Evolutionary conservation across 2,113 vertebrate species (phyloP).

Genomic region (Nesoenas mayeri): DNA sequence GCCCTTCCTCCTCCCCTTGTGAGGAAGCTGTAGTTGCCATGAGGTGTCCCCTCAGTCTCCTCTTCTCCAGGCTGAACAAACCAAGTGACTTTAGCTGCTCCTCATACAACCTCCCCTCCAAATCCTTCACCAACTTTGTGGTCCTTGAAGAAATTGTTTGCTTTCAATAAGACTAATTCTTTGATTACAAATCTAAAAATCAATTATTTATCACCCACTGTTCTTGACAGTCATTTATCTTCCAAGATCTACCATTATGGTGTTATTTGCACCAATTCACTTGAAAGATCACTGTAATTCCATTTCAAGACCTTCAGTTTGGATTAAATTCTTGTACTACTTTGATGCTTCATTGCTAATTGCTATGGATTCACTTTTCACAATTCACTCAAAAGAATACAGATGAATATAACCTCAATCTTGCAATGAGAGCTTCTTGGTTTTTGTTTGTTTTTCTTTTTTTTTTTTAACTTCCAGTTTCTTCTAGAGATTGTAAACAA

Average conservation of each 20-base stretch:
- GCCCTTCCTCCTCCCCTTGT: no score
- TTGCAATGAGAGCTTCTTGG: not conserved
- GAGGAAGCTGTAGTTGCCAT: no score
- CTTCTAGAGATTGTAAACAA: not conserved
- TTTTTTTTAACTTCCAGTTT: not conserved
- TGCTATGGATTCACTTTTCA: not conserved
- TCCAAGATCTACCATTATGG: not conserved
- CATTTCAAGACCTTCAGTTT: not conserved
- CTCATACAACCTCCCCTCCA: no score
- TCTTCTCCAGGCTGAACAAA: no score
- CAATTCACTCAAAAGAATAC: not conserved
- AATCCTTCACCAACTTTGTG: no score
- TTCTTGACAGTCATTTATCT: not conserved
- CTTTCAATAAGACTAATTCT: not conserved
- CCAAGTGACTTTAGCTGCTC: no score
- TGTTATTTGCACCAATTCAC: not conserved
- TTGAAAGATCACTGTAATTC: not conserved
- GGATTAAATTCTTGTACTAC: not conserved
- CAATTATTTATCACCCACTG: not conserved
- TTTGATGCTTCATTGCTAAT: not conserved
- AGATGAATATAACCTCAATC: not conserved
- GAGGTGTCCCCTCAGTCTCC: no score
- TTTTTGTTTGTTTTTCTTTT: not conserved
- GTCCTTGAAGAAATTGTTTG: not conserved
- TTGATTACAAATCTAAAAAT: not conserved